Conservation (phyloP, 2,888 invertebrate species). For the Drosophila phalerata region DNA sequence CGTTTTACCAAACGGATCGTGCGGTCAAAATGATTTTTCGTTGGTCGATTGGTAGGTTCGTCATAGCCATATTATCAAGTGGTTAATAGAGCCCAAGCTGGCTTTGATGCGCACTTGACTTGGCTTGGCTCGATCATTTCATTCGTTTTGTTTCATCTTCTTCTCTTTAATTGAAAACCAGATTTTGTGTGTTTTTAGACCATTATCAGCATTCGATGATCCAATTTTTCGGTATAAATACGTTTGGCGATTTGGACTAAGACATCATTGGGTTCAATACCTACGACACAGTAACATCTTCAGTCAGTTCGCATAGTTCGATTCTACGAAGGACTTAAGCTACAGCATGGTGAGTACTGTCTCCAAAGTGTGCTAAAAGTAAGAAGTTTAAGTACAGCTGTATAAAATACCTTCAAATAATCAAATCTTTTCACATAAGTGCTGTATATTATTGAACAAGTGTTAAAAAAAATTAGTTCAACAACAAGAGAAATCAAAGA, state of each 20-base stretch:
- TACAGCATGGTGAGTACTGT: slow-evolving; percentile 71
- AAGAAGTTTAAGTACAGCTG: not conserved
- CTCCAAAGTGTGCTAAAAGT: slow-evolving; percentile 10
- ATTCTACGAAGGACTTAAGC: slow-evolving; percentile 39
- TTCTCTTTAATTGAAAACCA: slow-evolving; percentile 49
- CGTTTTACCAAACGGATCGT: slow-evolving; percentile 36
- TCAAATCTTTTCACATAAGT: not conserved
- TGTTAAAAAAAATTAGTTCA: too few relatives aligned
- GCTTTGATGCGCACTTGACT: slow-evolving; percentile 66
- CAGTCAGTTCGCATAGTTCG: slow-evolving; percentile 55
- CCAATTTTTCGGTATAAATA: slow-evolving; percentile 75
- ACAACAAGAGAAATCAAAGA: not conserved
- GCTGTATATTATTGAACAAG: not conserved
- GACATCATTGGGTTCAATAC: slow-evolving; percentile 80
- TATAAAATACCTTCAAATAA: not conserved
- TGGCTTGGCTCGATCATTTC: slow-evolving; percentile 31
- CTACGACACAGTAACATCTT: slow-evolving; percentile 70
- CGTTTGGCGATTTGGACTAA: slow-evolving; percentile 53
- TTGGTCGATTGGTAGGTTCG: slow-evolving; percentile 29
- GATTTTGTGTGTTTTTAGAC: slow-evolving; percentile 30
- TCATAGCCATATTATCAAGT: slow-evolving; percentile 57
- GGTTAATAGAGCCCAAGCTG: slow-evolving; percentile 63
- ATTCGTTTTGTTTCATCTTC: slow-evolving; percentile 23
- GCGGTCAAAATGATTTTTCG: slow-evolving; percentile 17
- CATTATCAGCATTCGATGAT: slow-evolving; percentile 25